Evolutionary conservation across 2,797 vertebrate species (phyloP).

Genomic region (Labroides dimidiatus): DNA sequence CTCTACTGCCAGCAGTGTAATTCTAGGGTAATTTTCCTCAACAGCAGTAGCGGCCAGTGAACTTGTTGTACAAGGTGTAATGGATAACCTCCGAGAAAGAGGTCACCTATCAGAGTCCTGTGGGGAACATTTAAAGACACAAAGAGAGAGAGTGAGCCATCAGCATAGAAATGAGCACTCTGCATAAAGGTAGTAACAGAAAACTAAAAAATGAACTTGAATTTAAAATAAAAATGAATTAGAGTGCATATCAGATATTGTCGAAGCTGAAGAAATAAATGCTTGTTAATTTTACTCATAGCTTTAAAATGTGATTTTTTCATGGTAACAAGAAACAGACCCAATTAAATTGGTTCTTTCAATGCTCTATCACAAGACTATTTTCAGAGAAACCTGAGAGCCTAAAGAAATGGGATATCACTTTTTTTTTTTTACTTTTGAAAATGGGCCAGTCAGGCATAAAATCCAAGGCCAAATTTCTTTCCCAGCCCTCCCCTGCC

Average conservation of each 20-base stretch:
- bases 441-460: constrained; percentile 69
- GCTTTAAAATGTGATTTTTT: neutral
- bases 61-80: constrained; percentile 47
- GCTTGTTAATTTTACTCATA: neutral
- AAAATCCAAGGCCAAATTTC: constrained; percentile 77
- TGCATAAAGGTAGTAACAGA: constrained; percentile 18
- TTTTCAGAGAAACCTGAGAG: constrained; percentile 69
- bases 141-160: constrained; percentile 23
- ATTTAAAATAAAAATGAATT: constrained; percentile 8
- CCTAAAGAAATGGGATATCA: constrained; percentile 70
- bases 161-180: constrained; percentile 31
- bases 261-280: neutral
- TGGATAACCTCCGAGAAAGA: constrained; percentile 45
- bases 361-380: constrained; percentile 43
- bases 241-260: neutral
- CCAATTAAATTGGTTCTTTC: constrained; percentile 33
- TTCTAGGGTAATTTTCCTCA: constrained; percentile 30
- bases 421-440: constrained; percentile 52
- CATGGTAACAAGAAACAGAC: constrained; percentile 23
- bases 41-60: constrained; percentile 18
- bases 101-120: constrained; percentile 46
- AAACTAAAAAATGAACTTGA: constrained; percentile 14
- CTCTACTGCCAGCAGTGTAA: constrained; percentile 17
- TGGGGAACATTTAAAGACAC: constrained; percentile 30
- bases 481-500: constrained; percentile 63